These are phyloP conservation scores for Spinus olivaceus DNA, from an alignment of 2,797 vertebrate genomes.

Conservation along the genomic window DNA sequence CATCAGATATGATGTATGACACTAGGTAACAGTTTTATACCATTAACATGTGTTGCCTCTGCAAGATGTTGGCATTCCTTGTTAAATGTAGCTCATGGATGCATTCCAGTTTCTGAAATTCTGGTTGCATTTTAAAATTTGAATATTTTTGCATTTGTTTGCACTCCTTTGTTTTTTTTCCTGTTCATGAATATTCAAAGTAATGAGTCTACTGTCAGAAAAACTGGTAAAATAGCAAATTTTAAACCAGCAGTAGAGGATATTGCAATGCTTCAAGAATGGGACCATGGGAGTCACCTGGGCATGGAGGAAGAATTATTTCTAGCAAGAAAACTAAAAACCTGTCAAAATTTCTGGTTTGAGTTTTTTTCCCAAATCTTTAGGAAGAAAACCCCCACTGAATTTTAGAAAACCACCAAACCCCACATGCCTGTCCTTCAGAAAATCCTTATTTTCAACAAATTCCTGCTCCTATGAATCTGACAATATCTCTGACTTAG, in stretches of 20 bases:
- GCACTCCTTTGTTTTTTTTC: neutral
- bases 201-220: neutral
- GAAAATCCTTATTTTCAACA: neutral
- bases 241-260: neutral
- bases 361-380: neutral
- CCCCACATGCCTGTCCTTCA: neutral
- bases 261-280: neutral
- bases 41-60: neutral
- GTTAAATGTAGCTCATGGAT: neutral
- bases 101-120: neutral
- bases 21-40: neutral
- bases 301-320: neutral
- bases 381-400: neutral
- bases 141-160: conserved; percentile 37
- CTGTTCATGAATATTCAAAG: neutral
- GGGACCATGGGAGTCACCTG: neutral
- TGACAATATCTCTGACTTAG: neutral
- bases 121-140: neutral
- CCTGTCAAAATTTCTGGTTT: neutral
- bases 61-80: neutral
- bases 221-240: neutral
- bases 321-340: neutral
- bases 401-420: neutral
- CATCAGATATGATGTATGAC: neutral
- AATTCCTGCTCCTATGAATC: neutral